phyloP scores from a whole-genome alignment of 2,113 vertebrate genomes.

The Ictalurus furcatus region DNA sequence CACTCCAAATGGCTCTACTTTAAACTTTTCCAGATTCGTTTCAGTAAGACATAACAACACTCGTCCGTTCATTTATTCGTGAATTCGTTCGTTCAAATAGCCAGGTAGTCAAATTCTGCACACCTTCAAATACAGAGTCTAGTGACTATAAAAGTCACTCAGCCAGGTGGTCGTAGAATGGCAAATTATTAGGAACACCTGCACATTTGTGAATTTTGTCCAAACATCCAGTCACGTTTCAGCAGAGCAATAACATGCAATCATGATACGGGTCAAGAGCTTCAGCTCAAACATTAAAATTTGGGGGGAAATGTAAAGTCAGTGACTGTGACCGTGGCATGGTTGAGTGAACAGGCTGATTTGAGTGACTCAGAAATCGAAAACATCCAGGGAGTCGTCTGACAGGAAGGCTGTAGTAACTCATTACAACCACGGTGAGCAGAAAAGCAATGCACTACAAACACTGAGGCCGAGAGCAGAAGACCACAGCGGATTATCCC shows the following conservation, averaged over 20 bases:
- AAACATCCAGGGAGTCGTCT: not conserved
- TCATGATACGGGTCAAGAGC: not conserved
- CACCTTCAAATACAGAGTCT: not conserved
- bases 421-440: not conserved
- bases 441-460: not conserved
- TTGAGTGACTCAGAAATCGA: not conserved
- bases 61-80: too few relatives aligned
- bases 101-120: not conserved
- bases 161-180: not conserved
- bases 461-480: not conserved
- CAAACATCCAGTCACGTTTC: not conserved
- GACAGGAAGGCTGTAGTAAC: not conserved
- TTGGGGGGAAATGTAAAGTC: not conserved
- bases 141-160: not conserved
- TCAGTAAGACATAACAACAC: not conserved
- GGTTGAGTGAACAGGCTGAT: too few relatives aligned
- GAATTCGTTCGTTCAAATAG: not conserved
- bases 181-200: not conserved
- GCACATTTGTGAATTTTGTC: not conserved
- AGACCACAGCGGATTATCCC: not conserved
- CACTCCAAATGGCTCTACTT: not conserved
- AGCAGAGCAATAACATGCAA: not conserved
- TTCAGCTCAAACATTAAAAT: not conserved
- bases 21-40: not conserved
- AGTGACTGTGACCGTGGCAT: too few relatives aligned